Evolutionary conservation across 2,797 vertebrate species (phyloP), one percentile per base, ranked within the genome.

Genomic region (Yasuhikotakia modesta): DNA sequence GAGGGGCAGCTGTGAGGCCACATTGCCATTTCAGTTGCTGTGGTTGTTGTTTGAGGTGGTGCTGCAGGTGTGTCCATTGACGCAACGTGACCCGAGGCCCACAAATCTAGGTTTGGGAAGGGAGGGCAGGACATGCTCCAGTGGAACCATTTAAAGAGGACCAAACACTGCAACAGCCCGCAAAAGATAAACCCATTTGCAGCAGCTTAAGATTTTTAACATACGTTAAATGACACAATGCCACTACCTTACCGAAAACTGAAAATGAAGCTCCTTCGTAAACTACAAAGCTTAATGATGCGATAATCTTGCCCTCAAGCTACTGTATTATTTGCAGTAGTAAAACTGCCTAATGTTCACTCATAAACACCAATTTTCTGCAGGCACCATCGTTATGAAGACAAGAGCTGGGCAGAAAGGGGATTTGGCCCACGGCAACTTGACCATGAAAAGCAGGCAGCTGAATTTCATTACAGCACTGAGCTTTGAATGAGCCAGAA

Each of bases 381-480:
- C 21, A 72, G 35, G 19, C 61, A 55, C 19, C 17, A 69, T 63
- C 48, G 48, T 55, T 68, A 69, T 45, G 6, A 63, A 79, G 43
- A 69, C 32, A 58, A 69, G 65, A 61, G 24, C 24, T 61, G 8
- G 30, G 46, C n/a, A 24, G 5, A 52, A 17, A 17, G 66, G 19
- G 32, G 39, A 58, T 35, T 13, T 68, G n/a, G 75, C 8, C 46
- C 43, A 24, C 27, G 30, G 58, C 13, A 77, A 72, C 78, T 70
- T 32, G 45, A 77, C 70, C 65, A 67, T 75, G 64, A 82, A 80
- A 43, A 61, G 64, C 57, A 76, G 45, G 70, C 81, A 82, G 76
- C 73, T 79, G 83, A 58, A 76, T 53, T 86, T 78, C 39, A 84
- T 83, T 80, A 78, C 35, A 63, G 21, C 17, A 7, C 6, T 70